Percentiles rank a stretch among this genome's conserved stretches.
phyloP scores from a whole-genome alignment of 2,888 invertebrate genomes.

The Automeris io region DNA sequence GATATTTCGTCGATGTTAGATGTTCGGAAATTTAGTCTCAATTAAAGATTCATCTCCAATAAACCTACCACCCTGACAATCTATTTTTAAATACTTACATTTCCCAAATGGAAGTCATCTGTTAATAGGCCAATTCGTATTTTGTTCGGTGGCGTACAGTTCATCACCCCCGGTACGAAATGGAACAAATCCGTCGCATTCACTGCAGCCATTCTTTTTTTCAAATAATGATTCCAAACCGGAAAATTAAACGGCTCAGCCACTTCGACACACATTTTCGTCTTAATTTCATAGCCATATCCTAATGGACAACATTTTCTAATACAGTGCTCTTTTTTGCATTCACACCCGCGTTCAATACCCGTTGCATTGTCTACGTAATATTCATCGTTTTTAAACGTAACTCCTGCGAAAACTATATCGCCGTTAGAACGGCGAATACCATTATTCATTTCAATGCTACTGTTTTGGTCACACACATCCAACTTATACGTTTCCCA shows the following conservation, averaged over 20 bases:
- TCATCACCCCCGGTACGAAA: constrained; percentile 34
- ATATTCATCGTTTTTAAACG: constrained; percentile 33
- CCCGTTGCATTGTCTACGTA: constrained; percentile 24
- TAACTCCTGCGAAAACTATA: constrained; percentile 24
- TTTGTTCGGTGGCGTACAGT: constrained; percentile 27
- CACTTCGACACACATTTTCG: constrained; percentile 28
- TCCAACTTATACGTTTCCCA: constrained; percentile 10
- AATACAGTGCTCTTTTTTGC: constrained; percentile 32
- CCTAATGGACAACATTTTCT: constrained; percentile 51
- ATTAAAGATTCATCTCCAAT: no score
- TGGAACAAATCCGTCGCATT: constrained; percentile 33
- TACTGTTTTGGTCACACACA: constrained; percentile 24
- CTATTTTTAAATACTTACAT: constrained; percentile 46
- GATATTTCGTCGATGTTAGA: no score
- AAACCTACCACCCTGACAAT: no score
- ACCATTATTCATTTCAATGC: constrained; percentile 37
- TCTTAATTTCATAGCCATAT: constrained; percentile 20
- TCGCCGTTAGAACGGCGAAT: constrained; percentile 23
- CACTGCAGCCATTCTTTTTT: constrained; percentile 18
- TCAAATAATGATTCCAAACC: constrained; percentile 31
- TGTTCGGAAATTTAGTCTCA: no score
- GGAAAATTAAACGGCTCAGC: constrained; percentile 32
- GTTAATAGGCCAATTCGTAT: constrained; percentile 19
- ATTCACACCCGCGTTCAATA: constrained; percentile 33
- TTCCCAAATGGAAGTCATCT: constrained; percentile 24